Conservation (phyloP, 2,113 vertebrate genomes). For the Cairina moschata region DNA sequence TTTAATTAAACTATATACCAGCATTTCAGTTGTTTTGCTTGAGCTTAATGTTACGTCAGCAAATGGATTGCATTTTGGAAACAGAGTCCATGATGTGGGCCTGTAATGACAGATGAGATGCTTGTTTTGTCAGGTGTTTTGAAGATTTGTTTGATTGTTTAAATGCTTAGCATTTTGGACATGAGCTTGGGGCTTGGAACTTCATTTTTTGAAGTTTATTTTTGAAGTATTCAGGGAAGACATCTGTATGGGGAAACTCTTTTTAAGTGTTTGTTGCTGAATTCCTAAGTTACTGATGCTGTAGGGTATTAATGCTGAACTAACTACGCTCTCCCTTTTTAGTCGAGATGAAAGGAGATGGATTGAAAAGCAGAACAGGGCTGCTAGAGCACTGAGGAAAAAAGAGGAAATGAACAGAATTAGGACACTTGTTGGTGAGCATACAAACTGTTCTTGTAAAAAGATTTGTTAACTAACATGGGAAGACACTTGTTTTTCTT, state of each 20-base stretch:
- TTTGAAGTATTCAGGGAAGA: background rate
- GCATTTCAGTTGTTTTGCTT: background rate
- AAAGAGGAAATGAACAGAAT: slow-evolving; percentile 99
- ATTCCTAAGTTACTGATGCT: background rate
- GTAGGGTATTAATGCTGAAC: background rate
- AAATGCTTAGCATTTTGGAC: background rate
- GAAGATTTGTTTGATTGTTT: background rate
- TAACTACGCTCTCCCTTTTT: background rate
- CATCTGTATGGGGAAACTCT: background rate
- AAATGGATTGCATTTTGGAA: background rate
- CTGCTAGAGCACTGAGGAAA: slow-evolving; percentile 91
- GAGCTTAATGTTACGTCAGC: background rate
- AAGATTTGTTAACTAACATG: slow-evolving; percentile 1
- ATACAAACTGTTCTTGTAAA: background rate
- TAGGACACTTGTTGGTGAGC: slow-evolving; percentile 88
- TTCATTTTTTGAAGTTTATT: background rate
- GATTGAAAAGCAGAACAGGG: slow-evolving; percentile 99
- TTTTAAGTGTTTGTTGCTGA: background rate
- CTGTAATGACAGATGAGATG: background rate
- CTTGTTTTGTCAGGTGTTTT: background rate
- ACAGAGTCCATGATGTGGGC: background rate
- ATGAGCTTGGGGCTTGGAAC: background rate
- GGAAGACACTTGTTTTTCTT: background rate
- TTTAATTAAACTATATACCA: background rate
- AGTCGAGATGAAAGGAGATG: slow-evolving; percentile 97